Conservation (phyloP, 2,113 vertebrate species). For the Erythrocercus mccallii region DNA sequence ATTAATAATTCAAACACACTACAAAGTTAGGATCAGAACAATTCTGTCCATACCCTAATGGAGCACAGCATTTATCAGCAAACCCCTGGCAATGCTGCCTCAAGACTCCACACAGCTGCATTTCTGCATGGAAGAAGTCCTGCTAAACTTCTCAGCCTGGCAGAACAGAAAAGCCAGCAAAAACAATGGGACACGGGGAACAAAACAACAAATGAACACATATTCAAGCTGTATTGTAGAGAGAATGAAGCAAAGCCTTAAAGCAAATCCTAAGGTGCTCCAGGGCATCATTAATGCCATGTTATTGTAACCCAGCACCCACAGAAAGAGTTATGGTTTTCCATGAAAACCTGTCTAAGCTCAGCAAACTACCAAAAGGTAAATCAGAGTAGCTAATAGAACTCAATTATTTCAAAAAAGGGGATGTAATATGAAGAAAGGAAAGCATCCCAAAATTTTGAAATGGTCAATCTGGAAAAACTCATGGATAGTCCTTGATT, state of each 20-base stretch:
- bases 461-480: background rate
- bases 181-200: background rate
- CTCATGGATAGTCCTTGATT: background rate
- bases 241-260: background rate
- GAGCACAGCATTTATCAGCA: background rate
- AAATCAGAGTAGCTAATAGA: background rate
- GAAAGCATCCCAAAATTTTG: background rate
- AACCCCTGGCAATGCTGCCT: background rate
- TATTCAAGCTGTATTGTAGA: background rate
- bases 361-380: background rate
- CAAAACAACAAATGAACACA: background rate
- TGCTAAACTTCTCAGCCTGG: background rate
- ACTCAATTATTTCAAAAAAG: background rate
- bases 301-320: background rate
- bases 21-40: background rate
- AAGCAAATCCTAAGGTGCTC: background rate
- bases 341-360: background rate
- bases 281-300: background rate
- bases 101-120: accelerated
- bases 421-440: background rate
- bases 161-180: background rate
- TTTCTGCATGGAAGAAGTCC: background rate
- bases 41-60: background rate
- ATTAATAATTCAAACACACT: background rate
- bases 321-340: constrained; percentile 6